Conservation (phyloP, 2,113 vertebrate genomes). For the Pangasianodon gigas region DNA sequence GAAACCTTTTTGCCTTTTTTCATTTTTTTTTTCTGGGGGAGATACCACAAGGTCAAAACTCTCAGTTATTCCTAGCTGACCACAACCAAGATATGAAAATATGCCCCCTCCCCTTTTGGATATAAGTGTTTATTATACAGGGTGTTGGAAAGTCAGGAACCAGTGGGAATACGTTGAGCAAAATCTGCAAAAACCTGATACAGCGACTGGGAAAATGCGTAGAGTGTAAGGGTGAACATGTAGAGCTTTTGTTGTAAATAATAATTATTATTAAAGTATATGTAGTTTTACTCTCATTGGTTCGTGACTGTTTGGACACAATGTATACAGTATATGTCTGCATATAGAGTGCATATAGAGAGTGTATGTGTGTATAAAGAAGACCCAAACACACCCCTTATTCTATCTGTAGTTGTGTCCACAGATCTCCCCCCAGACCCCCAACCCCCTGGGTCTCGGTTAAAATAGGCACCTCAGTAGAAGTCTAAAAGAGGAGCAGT, state of each 20-base stretch:
- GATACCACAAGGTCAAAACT: neutral
- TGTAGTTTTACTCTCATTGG: neutral
- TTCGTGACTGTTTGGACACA: neutral
- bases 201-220: neutral
- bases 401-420: neutral
- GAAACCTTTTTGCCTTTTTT: no score
- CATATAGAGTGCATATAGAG: neutral
- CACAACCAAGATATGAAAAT: neutral
- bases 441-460: conserved; percentile 48
- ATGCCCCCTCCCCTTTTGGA: neutral
- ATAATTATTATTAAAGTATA: neutral
- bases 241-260: neutral
- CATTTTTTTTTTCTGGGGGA: no score
- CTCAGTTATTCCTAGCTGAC: neutral
- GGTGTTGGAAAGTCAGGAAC: neutral
- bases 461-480: conserved; percentile 63
- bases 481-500: conserved; percentile 50
- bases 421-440: neutral
- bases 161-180: neutral
- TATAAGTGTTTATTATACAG: no score
- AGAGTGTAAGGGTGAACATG: neutral
- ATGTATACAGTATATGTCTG: neutral
- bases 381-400: neutral
- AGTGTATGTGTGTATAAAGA: neutral
- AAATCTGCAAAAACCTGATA: neutral